Evolutionary conservation across 2,888 invertebrate genomes (phyloP).

Genomic region (Caenorhabditis afra): DNA sequence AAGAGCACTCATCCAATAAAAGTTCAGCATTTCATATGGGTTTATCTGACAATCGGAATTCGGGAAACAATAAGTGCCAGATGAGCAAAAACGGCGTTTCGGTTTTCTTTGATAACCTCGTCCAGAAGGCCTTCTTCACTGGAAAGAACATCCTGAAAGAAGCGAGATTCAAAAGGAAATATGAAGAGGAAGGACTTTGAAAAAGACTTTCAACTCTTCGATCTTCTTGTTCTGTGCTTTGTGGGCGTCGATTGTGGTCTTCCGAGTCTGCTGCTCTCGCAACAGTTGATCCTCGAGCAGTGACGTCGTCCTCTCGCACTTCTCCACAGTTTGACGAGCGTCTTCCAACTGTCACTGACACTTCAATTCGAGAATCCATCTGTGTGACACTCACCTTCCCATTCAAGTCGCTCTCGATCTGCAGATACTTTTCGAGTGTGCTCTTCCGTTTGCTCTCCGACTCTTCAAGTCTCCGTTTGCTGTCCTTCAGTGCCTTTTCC

Average conservation of each 20-base stretch:
- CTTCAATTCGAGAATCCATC: neutral
- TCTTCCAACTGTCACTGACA: slow-evolving; percentile 39
- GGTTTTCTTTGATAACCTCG: slow-evolving; percentile 56
- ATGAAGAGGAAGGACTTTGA: slow-evolving; percentile 17
- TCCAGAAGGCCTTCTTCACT: slow-evolving; percentile 52
- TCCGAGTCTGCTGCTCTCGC: slow-evolving; percentile 47
- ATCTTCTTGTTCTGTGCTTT: slow-evolving; percentile 57
- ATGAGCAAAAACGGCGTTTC: slow-evolving; percentile 61
- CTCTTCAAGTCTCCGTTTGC: slow-evolving; percentile 62
- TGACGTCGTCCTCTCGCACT: slow-evolving; percentile 25
- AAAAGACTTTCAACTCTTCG: slow-evolving; percentile 49
- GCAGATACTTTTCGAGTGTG: slow-evolving; percentile 50
- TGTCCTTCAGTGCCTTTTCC: slow-evolving; percentile 61
- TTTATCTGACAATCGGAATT: slow-evolving; percentile 64
- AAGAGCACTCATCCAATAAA: slow-evolving; percentile 26
- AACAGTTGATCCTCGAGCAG: slow-evolving; percentile 43
- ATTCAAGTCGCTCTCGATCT: slow-evolving; percentile 53
- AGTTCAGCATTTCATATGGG: slow-evolving; percentile 31
- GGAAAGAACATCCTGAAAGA: slow-evolving; percentile 44
- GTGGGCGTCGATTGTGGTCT: slow-evolving; percentile 47
- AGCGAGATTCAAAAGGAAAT: neutral
- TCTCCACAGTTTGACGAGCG: slow-evolving; percentile 18
- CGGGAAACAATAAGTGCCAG: slow-evolving; percentile 60
- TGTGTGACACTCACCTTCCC: slow-evolving; percentile 11
- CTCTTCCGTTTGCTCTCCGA: slow-evolving; percentile 57